Evolutionary conservation across 2,888 invertebrate genomes (phyloP), one percentile per base, ranked within the genome.

Genomic region (Spilarctia lutea): DNA sequence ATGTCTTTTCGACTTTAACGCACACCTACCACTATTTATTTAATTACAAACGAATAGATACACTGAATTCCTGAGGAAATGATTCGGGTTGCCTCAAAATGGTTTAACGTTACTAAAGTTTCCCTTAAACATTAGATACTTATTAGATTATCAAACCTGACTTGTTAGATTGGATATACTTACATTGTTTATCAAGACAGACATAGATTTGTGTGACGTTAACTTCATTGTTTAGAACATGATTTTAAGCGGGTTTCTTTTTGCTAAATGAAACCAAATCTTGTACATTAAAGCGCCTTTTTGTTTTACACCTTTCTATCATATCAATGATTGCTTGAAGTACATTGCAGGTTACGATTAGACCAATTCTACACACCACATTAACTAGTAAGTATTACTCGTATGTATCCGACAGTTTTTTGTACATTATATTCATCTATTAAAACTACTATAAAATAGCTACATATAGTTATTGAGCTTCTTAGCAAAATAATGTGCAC

Each of bases 1-100:
- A 76, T 81, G 67, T 74, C 45, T 67, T 73, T 70, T 77, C 72
- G 74, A 78, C 3, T n/a, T 45, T 71, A 76, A 75, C 70, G 72
- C 63, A 77, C 68, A 71, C n/a, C 16, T 70, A 71, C n/a, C 16
- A 27, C 3, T 27, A 39, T 60, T 74, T 65, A 68, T 77, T 74
- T 48, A 33, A 48, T 48, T 48, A 68, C 24, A 13, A 33, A 24
- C 8, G 30, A 30, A 63, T 18, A 18, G 39, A 11, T 39, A 39
- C 13, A 27, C 13, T 13, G 0, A 11, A 60, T 60, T 13, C 52
- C 0, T 24, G 8, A 56, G 11, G n/a, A 27, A 60, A 60, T 4
- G 16, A 27, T 11, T 60, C 4, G 13, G 27, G 13, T 60, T 60
- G 11, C 60, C 30, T 56, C 13, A 27, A 60, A 60, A 16, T 60